These are phyloP conservation scores for Sialis fuliginosa DNA, from an alignment of 2,888 invertebrate species.

Conservation along the genomic window DNA sequence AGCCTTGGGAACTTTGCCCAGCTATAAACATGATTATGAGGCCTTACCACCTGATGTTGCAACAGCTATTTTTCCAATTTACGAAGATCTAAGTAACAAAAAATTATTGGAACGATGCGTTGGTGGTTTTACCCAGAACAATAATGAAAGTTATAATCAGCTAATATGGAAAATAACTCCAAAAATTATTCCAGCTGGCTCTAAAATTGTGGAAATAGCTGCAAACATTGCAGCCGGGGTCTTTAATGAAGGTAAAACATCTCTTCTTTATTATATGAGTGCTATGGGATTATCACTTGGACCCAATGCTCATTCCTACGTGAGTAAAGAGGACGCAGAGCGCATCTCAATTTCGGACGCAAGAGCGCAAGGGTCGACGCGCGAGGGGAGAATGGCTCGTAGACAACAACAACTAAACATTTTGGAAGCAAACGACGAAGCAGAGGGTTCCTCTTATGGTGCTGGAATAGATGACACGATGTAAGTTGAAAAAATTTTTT, in stretches of 20 bases:
- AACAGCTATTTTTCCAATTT: conserved; percentile 11
- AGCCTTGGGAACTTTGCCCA: conserved; percentile 3
- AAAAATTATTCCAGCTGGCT: conserved; percentile 11
- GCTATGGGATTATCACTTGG: conserved; percentile 9
- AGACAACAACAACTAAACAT: neutral
- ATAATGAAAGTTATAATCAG: conserved; percentile 16
- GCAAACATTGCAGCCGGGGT: conserved; percentile 12
- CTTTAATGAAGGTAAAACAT: conserved; percentile 15
- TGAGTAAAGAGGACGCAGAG: conserved; percentile 8
- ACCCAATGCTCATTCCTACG: conserved; percentile 9
- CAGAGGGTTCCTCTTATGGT: neutral
- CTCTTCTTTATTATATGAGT: conserved; percentile 9
- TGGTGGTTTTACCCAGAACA: conserved; percentile 18
- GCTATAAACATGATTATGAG: conserved; percentile 11
- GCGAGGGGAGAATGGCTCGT: conserved; percentile 11
- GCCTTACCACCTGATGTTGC: conserved; percentile 13
- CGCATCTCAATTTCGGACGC: conserved; percentile 9
- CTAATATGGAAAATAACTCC: conserved; percentile 15
- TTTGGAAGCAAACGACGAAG: neutral
- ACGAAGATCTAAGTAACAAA: conserved; percentile 15
- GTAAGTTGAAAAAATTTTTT: conserved; percentile 2
- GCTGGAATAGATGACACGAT: conserved; percentile 5
- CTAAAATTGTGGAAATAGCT: conserved; percentile 11
- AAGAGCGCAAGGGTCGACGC: conserved; percentile 8
- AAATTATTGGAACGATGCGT: conserved; percentile 15